Conservation (phyloP, 2,797 vertebrate genomes). For the Neosalanx taihuensis region DNA sequence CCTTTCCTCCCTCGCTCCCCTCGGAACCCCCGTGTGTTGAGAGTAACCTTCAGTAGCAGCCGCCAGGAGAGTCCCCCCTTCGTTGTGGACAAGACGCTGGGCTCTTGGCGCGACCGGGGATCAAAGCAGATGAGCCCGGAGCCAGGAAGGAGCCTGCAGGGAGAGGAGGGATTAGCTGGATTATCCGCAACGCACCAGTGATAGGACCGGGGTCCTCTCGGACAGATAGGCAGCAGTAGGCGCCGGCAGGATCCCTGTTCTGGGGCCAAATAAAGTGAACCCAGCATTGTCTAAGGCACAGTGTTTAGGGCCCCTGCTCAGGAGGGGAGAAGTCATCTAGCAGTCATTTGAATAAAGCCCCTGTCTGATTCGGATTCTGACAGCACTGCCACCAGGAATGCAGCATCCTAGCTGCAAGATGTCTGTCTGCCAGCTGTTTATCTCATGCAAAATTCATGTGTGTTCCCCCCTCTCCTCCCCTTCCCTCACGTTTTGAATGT, state of each 20-base stretch:
- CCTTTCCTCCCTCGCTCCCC: constrained; percentile 37
- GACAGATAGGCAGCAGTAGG: constrained; percentile 40
- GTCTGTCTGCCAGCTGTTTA: constrained; percentile 37
- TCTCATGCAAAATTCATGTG: constrained; percentile 36
- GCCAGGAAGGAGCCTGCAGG: constrained; percentile 42
- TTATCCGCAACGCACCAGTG: constrained; percentile 54
- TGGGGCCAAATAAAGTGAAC: constrained; percentile 33
- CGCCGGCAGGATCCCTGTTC: constrained; percentile 16
- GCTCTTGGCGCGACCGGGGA: constrained; percentile 41
- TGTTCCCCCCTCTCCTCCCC: neutral
- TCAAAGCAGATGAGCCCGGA: constrained; percentile 59
- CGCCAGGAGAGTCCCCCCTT: constrained; percentile 22
- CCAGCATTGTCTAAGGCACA: constrained; percentile 41
- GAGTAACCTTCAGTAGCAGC: constrained; percentile 24
- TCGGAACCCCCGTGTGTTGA: constrained; percentile 31
- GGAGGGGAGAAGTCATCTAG: neutral
- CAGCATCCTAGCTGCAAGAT: constrained; percentile 18
- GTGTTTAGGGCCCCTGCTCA: constrained; percentile 19
- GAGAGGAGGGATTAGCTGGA: constrained; percentile 60
- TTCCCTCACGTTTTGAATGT: constrained; percentile 42
- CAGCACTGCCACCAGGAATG: neutral
- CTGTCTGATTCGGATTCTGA: neutral
- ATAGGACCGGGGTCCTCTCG: constrained; percentile 44
- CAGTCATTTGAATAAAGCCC: neutral
- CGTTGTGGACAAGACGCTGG: constrained; percentile 31